Base-by-base conservation (phyloP, 2,888 invertebrate species). In the Pollenia angustigena region DNA sequence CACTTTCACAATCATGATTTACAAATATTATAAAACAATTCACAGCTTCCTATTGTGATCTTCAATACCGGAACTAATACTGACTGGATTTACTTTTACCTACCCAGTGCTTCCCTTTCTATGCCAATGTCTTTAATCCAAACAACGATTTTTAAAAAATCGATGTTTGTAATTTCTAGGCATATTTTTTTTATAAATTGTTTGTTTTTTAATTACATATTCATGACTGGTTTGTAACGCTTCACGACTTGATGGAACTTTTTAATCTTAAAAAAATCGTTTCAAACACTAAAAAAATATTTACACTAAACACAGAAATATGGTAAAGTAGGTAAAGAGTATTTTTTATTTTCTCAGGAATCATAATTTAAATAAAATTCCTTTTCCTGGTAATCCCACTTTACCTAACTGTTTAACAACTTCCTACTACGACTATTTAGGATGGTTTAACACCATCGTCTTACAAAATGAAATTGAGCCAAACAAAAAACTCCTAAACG, bases 381-480 rank as follows among this genome's bases (percentile, higher is more conserved):
- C 64, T 71, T 72, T 87, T 85, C 83, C 54, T 68, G 48, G 76
- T 81, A 87, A 83, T 87, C 83, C 81, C 86, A 87, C 72, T 66
- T 76, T 16, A 60, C 50, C 58, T 81, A 86, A 86, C 72, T 83
- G 75, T 83, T 79, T 66, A 76, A 86, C 83, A 76, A 86, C 80
- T 80, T 86, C 80, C 86, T 82, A 69, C 64, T 16, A 50, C 62
- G 16, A 50, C 9, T 50, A 32, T 54, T 71, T 48, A 50, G 12
- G 48, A 42, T 12, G 56, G 58, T 50, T 83, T 76, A 76, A 83
- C 80, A 58, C 79, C 80, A 80, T 40, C 48, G 14, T 58, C 48
- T 11, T 58, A 46, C 14, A 80, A 69, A 32, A 68, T 48, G 2
- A 66, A 66, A 4, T 46, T 8, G 11, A 23, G 50, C 23, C 4